Percentiles rank a stretch among this genome's conserved stretches.
Evolutionary conservation across 1,140 invertebrate genomes (phyloP).

Genomic region (Drosophila tristis): DNA sequence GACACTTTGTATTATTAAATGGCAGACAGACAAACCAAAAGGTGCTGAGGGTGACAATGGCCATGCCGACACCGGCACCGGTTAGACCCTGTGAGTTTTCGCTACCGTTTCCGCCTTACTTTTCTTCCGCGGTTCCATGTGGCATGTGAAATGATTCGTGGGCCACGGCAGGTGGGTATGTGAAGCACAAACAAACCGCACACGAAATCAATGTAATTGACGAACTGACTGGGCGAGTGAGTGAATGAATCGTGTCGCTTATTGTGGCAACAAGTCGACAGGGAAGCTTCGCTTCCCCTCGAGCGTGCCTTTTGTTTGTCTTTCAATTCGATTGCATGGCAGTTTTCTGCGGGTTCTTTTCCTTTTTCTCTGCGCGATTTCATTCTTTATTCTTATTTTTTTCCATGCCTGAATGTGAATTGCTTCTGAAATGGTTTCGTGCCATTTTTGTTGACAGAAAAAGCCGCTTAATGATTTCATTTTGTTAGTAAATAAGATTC

Average conservation of each 20-base stretch:
- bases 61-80: conserved; percentile 31
- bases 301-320: conserved; percentile 57
- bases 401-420: conserved; percentile 64
- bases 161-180: conserved; percentile 1
- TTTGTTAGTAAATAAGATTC: conserved; percentile 63
- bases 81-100: conserved; percentile 5
- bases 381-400: conserved; percentile 61
- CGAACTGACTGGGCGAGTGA: conserved; percentile 62
- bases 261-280: conserved; percentile 57
- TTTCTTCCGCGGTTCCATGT: background rate
- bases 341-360: conserved; percentile 36
- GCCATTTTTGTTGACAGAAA: conserved; percentile 75
- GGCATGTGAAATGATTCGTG: no score
- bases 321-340: conserved; percentile 76
- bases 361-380: conserved; percentile 31
- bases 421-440: conserved; percentile 73
- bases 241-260: conserved; percentile 63
- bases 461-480: conserved; percentile 76
- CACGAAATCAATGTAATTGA: conserved; percentile 75
- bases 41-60: conserved; percentile 52
- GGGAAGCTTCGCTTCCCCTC: conserved; percentile 21
- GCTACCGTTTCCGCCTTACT: conserved; percentile 43
- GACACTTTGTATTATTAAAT: conserved; percentile 74
- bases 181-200: conserved; percentile 34
- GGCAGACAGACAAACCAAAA: conserved; percentile 65